Evolutionary conservation across 2,888 invertebrate species (phyloP).

Genomic region (Anagyrus pseudococci): DNA sequence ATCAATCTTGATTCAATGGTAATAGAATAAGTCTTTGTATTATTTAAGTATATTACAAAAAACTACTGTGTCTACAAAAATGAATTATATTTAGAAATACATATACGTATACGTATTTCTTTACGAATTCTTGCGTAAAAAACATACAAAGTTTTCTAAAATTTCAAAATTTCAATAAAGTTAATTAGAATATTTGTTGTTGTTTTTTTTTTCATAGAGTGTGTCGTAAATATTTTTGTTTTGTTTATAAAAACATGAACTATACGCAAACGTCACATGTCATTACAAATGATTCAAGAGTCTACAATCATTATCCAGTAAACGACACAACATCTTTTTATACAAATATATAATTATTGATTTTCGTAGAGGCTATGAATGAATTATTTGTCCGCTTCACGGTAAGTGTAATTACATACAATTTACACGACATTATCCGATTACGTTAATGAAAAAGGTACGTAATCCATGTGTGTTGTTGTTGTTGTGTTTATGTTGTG

Average conservation of each 20-base stretch:
- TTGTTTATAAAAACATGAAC: constrained; percentile 22
- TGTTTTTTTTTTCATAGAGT: constrained; percentile 10
- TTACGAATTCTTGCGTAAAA: too few relatives aligned
- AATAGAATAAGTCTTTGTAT: constrained; percentile 16
- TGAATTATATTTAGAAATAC: too few relatives aligned
- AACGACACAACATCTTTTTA: constrained; percentile 14
- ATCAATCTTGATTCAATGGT: too few relatives aligned
- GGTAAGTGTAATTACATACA: too few relatives aligned
- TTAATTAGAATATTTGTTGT: constrained; percentile 15
- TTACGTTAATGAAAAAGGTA: too few relatives aligned
- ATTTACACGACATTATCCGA: too few relatives aligned
- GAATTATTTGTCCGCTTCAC: constrained; percentile 18
- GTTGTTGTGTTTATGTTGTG: too few relatives aligned
- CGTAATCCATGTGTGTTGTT: too few relatives aligned
- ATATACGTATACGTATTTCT: too few relatives aligned
- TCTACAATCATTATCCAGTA: constrained; percentile 2
- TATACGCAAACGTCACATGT: constrained; percentile 24
- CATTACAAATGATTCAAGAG: constrained; percentile 4
- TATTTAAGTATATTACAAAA: constrained; percentile 14
- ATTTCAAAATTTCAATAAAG: too few relatives aligned
- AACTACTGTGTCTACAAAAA: too few relatives aligned
- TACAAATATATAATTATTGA: constrained; percentile 25
- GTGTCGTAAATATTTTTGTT: neutral
- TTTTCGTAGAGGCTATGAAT: constrained; percentile 9
- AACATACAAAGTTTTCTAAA: too few relatives aligned